phyloP scores from a whole-genome alignment of 2,797 vertebrate genomes.

The Manis pentadactyla region DNA sequence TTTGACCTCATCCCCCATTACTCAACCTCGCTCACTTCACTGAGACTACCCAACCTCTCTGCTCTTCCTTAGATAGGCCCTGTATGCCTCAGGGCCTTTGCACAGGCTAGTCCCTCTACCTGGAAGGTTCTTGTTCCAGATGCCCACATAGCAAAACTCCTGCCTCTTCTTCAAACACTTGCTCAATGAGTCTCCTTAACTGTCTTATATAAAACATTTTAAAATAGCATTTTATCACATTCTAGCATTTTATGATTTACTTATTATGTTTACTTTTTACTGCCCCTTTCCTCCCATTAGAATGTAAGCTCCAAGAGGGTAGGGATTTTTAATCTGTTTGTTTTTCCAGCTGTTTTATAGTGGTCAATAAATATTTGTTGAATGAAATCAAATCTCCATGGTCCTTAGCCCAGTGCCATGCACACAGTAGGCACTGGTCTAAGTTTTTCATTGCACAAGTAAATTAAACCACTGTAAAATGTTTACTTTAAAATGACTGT shows the following conservation, averaged over 20 bases:
- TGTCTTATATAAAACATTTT: neutral
- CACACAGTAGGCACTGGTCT: neutral
- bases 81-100: neutral
- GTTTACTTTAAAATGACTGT: neutral
- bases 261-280: neutral
- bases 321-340: neutral
- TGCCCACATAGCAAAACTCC: neutral
- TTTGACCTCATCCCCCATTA: neutral
- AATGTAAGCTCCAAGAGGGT: neutral
- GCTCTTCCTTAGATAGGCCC: neutral
- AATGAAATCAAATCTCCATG: neutral
- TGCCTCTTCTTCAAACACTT: neutral
- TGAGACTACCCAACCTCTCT: neutral
- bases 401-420: neutral
- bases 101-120: neutral
- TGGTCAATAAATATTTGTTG: neutral
- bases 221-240: neutral
- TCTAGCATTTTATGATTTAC: constrained; percentile 6
- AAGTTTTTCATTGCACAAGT: neutral
- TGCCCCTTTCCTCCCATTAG: neutral
- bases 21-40: neutral
- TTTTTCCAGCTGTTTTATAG: neutral
- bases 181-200: neutral
- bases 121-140: neutral
- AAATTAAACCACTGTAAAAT: neutral